These are phyloP conservation scores for Delia radicum DNA, from an alignment of 1,140 invertebrate species.

Conservation along the genomic window DNA sequence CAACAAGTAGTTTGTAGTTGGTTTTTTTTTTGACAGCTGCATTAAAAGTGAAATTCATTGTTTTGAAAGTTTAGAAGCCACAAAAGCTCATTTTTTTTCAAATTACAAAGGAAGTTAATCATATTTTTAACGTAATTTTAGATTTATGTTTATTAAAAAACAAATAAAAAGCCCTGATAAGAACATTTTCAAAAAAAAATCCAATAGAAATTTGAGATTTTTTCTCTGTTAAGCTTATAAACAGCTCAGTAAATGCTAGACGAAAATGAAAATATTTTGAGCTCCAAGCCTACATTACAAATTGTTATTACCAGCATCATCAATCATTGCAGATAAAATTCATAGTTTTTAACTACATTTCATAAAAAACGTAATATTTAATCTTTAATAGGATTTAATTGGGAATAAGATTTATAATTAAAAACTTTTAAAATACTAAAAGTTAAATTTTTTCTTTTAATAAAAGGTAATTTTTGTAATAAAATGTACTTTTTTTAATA, in stretches of 20 bases:
- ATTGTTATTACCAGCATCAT: too few relatives aligned
- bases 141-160: background rate
- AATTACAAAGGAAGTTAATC: background rate
- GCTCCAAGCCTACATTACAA: too few relatives aligned
- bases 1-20: background rate
- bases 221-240: background rate
- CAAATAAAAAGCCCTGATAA: too few relatives aligned
- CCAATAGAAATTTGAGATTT: background rate
- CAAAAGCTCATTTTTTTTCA: background rate
- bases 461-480: too few relatives aligned
- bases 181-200: background rate
- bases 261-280: background rate
- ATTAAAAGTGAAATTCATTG: background rate
- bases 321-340: too few relatives aligned
- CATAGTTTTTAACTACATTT: too few relatives aligned
- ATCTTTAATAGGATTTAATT: too few relatives aligned
- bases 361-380: too few relatives aligned
- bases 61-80: background rate
- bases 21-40: background rate
- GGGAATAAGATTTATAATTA: too few relatives aligned
- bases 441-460: too few relatives aligned
- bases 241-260: background rate
- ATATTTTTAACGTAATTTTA: background rate
- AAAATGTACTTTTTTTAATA: too few relatives aligned
- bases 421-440: too few relatives aligned